These are phyloP conservation scores for Sinocyclocheilus maitianheensis DNA, from an alignment of 2,113 vertebrate species.

Conservation along the genomic window DNA sequence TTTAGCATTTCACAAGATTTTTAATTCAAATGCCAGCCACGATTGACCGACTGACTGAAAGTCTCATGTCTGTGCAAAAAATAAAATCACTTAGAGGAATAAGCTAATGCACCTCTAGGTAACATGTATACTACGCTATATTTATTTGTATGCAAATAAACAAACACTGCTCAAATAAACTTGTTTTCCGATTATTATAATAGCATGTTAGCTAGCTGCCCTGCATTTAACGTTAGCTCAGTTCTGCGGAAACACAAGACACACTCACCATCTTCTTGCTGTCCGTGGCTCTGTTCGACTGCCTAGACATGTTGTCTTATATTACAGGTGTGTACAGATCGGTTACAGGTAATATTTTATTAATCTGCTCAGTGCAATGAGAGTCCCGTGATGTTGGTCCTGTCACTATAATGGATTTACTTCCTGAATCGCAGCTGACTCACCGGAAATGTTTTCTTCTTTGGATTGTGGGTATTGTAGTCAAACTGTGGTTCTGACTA, in stretches of 20 bases:
- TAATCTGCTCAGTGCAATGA: conserved; percentile 65
- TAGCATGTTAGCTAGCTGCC: conserved; percentile 19
- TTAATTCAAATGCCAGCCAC: neutral
- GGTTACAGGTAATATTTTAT: conserved; percentile 70
- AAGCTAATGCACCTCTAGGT: neutral
- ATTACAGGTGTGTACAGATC: conserved; percentile 54
- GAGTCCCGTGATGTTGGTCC: conserved; percentile 58
- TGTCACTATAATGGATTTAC: conserved; percentile 28
- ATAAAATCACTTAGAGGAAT: neutral
- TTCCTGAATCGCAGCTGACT: conserved; percentile 37
- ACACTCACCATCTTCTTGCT: conserved; percentile 95
- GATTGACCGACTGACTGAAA: neutral
- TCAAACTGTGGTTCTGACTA: neutral
- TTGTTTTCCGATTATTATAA: neutral
- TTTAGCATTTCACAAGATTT: neutral
- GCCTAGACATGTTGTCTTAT: conserved; percentile 86
- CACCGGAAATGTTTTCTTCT: neutral
- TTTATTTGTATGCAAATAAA: neutral
- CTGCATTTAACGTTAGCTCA: neutral
- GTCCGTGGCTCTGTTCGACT: conserved; percentile 89
- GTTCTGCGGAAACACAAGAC: neutral
- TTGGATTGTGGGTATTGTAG: conserved; percentile 46
- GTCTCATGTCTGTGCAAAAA: neutral
- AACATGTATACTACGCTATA: neutral
- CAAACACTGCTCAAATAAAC: neutral